These are phyloP conservation scores for Sebastes hubbsi DNA, from an alignment of 2,797 vertebrate species.

Conservation along the genomic window DNA sequence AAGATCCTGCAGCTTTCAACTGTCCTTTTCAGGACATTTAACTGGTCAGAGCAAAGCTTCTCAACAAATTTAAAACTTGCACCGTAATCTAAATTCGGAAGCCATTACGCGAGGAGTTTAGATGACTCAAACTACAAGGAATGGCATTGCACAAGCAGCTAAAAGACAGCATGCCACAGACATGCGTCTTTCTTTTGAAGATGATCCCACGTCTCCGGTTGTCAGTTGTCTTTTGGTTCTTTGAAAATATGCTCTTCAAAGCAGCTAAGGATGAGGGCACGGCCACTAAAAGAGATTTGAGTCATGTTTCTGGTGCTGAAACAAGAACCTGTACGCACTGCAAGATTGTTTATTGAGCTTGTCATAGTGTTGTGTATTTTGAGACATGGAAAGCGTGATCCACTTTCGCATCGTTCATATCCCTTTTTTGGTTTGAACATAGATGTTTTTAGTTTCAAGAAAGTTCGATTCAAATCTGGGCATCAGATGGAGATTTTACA, in stretches of 20 bases:
- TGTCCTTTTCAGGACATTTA: conserved; percentile 36
- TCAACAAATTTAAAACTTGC: conserved; percentile 46
- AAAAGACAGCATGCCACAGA: conserved; percentile 64
- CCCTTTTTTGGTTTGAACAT: not conserved
- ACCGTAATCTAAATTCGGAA: conserved; percentile 61
- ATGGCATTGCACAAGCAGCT: conserved; percentile 58
- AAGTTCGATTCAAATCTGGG: not conserved
- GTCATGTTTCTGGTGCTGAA: conserved; percentile 44
- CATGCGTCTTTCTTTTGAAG: conserved; percentile 69
- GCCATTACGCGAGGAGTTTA: conserved; percentile 36
- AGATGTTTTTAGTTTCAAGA: not conserved
- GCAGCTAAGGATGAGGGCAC: conserved; percentile 21
- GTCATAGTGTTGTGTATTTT: conserved; percentile 41
- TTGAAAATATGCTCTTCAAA: conserved; percentile 52
- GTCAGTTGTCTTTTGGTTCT: conserved; percentile 68
- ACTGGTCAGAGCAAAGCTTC: conserved; percentile 10
- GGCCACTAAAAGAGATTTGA: conserved; percentile 19
- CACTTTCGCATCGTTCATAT: not conserved
- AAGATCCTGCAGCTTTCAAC: not conserved
- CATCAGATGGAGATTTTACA: not conserved
- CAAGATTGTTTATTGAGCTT: conserved; percentile 41
- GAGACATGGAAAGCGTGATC: conserved; percentile 14
- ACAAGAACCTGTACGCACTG: conserved; percentile 9
- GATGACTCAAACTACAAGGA: conserved; percentile 58
- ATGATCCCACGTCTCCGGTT: conserved; percentile 59